These are phyloP conservation scores for Eulimnadia texana DNA, from an alignment of 1,140 invertebrate species.

Conservation along the genomic window DNA sequence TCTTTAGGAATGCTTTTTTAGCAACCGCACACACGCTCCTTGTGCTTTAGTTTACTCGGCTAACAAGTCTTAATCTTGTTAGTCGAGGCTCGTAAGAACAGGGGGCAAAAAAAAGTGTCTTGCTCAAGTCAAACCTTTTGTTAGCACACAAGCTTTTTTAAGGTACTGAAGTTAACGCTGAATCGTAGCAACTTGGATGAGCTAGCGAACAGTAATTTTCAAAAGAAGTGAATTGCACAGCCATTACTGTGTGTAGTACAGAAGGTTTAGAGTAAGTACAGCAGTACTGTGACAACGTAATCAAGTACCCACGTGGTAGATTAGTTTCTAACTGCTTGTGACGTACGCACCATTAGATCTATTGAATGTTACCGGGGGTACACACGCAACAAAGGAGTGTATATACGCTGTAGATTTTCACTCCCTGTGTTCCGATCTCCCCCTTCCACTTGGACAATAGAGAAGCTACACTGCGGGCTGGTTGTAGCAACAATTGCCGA, in stretches of 20 bases:
- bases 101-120: background rate
- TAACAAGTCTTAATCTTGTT: background rate
- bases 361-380: background rate
- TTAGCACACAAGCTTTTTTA: no score
- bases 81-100: background rate
- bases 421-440: background rate
- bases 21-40: background rate
- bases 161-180: no score
- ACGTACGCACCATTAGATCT: background rate
- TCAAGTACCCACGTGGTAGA: background rate
- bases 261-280: background rate
- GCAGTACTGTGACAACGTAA: background rate
- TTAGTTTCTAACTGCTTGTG: background rate
- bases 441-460: no score
- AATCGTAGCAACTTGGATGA: no score
- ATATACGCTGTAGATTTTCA: no score
- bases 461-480: background rate
- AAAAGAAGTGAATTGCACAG: background rate
- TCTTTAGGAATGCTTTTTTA: background rate
- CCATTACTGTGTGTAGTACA: background rate
- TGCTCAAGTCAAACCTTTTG: background rate
- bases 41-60: background rate
- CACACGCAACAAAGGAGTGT: background rate
- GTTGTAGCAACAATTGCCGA: background rate
- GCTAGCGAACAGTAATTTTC: background rate